Evolutionary conservation across 2,888 invertebrate genomes (phyloP).

Genomic region (Periphyllus acericola): DNA sequence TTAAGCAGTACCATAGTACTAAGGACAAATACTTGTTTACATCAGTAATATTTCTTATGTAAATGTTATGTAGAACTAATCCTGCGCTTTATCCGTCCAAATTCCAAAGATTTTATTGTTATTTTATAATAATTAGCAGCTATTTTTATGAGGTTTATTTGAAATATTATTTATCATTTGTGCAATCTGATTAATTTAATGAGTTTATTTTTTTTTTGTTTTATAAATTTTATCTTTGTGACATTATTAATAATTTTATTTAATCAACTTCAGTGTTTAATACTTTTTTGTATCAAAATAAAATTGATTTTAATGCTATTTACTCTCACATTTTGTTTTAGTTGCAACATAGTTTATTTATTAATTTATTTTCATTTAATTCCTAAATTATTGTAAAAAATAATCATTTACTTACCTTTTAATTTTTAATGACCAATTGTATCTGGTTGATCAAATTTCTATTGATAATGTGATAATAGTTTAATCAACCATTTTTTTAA

Average conservation of each 20-base stretch:
- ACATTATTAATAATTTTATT: background rate
- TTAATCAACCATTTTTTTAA: conserved; percentile 11
- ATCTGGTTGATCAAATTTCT: conserved; percentile 27
- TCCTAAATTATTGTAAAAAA: background rate
- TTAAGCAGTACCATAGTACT: background rate
- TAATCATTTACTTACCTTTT: background rate
- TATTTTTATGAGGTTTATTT: conserved; percentile 11
- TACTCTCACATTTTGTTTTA: conserved; percentile 4
- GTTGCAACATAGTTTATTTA: background rate
- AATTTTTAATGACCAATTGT: background rate
- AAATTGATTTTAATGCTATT: background rate
- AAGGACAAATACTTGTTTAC: background rate
- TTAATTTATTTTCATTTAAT: background rate
- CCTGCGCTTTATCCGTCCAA: conserved; percentile 42
- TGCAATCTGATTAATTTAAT: conserved; percentile 31
- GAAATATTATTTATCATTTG: background rate
- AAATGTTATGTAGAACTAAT: conserved; percentile 19
- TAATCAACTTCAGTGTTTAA: no score
- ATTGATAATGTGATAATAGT: conserved; percentile 14
- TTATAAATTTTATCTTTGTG: conserved; percentile 11
- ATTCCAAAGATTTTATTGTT: conserved; percentile 40
- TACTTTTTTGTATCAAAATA: background rate
- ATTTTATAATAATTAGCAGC: background rate
- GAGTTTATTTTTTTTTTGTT: background rate
- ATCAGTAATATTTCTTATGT: background rate